A percentile compares a stretch with the other conserved stretches of the same genome.
These are phyloP conservation scores for Candidula unifasciata DNA, from an alignment of 2,888 invertebrate species.

Conservation along the genomic window DNA sequence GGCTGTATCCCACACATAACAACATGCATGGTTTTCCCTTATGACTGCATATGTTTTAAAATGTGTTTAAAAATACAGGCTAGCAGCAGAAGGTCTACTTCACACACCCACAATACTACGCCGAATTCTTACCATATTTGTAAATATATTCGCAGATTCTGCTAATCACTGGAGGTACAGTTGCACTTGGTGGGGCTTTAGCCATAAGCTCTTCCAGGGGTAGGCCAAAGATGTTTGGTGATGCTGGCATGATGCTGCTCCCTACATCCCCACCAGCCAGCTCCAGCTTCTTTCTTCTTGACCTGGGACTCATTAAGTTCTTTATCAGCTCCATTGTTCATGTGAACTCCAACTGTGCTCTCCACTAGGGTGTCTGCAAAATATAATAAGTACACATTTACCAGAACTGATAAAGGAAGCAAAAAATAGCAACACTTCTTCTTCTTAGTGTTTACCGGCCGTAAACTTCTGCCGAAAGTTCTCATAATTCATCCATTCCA, in stretches of 20 bases:
- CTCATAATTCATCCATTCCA: too few relatives aligned
- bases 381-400: neutral
- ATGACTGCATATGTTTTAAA: too few relatives aligned
- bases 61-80: too few relatives aligned
- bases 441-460: too few relatives aligned
- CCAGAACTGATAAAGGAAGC: too few relatives aligned
- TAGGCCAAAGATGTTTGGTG: slow-evolving; percentile 67
- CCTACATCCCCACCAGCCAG: slow-evolving; percentile 39
- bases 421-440: too few relatives aligned
- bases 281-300: slow-evolving; percentile 61
- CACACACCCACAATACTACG: too few relatives aligned
- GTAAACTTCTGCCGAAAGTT: too few relatives aligned
- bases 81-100: too few relatives aligned
- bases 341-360: neutral
- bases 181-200: slow-evolving; percentile 58
- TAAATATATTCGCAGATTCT: slow-evolving; percentile 69
- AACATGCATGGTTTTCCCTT: too few relatives aligned
- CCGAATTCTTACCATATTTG: slow-evolving; percentile 64
- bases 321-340: slow-evolving; percentile 41
- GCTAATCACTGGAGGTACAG: slow-evolving; percentile 67
- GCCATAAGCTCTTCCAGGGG: slow-evolving; percentile 67
- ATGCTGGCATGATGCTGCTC: slow-evolving; percentile 11
- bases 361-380: neutral
- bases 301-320: slow-evolving; percentile 65
- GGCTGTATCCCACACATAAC: too few relatives aligned